These are phyloP conservation scores for Syrista parreyssii DNA, from an alignment of 2,888 invertebrate genomes.

Conservation along the genomic window DNA sequence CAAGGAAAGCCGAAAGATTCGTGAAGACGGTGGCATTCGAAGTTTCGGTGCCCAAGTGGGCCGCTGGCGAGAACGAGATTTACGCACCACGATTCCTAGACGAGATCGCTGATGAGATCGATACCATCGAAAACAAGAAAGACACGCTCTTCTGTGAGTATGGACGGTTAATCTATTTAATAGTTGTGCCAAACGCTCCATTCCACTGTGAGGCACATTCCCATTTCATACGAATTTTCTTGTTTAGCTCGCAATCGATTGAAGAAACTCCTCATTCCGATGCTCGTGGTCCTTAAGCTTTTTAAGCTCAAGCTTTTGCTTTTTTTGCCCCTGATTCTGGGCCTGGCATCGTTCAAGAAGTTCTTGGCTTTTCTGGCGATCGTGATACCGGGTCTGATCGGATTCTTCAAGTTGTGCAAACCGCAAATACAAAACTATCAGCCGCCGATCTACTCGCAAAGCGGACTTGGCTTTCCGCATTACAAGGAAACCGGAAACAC, in stretches of 20 bases:
- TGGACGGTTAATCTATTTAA: background rate
- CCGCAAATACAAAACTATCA: constrained; percentile 70
- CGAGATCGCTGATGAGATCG: constrained; percentile 85
- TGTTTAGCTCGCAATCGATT: constrained; percentile 81
- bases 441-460: constrained; percentile 77
- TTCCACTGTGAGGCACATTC: too few species aligned
- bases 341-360: constrained; percentile 87
- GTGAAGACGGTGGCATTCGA: constrained; percentile 83
- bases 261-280: constrained; percentile 85
- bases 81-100: constrained; percentile 86
- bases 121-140: constrained; percentile 84
- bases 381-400: constrained; percentile 83
- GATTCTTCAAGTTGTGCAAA: constrained; percentile 87
- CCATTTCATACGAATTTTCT: constrained; percentile 11
- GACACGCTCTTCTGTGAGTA: constrained; percentile 84
- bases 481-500: constrained; percentile 69
- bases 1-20: constrained; percentile 82
- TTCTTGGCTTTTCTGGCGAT: constrained; percentile 84
- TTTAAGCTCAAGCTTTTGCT: constrained; percentile 86
- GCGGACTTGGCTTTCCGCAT: constrained; percentile 79
- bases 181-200: too few species aligned
- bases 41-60: constrained; percentile 72
- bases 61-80: constrained; percentile 71
- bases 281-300: constrained; percentile 83
- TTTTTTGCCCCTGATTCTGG: constrained; percentile 85